Conservation (phyloP, 2,797 vertebrate species). For the Neomorphus geoffroyi region DNA sequence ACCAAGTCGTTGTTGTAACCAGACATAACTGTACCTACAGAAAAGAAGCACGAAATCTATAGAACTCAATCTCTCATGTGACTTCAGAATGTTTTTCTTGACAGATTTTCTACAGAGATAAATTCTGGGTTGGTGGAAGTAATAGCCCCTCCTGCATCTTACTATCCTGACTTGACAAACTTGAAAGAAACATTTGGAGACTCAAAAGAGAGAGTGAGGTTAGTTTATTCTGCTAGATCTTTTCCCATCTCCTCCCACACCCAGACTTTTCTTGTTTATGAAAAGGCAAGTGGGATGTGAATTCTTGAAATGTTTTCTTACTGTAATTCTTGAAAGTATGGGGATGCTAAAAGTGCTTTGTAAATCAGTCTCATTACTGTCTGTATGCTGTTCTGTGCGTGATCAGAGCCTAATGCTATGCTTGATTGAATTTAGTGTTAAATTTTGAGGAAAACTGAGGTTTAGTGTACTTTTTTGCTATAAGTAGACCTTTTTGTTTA, state of each 20-base stretch:
- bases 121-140: constrained; percentile 94
- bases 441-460: neutral
- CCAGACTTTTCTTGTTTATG: constrained; percentile 14
- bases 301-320: constrained; percentile 55
- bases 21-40: neutral
- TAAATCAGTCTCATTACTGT: neutral
- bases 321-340: constrained; percentile 29
- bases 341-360: neutral
- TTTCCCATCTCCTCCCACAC: neutral
- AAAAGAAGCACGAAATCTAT: neutral
- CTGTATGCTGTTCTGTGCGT: neutral
- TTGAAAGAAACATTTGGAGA: constrained; percentile 98
- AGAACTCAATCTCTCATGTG: neutral
- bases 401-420: neutral
- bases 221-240: constrained; percentile 47
- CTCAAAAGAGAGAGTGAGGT: constrained; percentile 96
- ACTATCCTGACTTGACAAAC: constrained; percentile 93
- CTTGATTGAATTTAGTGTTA: neutral
- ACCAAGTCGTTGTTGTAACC: neutral
- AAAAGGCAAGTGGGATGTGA: constrained; percentile 31
- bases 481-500: neutral
- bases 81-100: constrained; percentile 24
- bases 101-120: constrained; percentile 93
- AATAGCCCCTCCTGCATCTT: constrained; percentile 92
- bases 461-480: neutral